Evolutionary conservation across 2,797 vertebrate species (phyloP), one percentile per base, ranked within the genome.

Genomic region (Hydrocynus forskahlii): DNA sequence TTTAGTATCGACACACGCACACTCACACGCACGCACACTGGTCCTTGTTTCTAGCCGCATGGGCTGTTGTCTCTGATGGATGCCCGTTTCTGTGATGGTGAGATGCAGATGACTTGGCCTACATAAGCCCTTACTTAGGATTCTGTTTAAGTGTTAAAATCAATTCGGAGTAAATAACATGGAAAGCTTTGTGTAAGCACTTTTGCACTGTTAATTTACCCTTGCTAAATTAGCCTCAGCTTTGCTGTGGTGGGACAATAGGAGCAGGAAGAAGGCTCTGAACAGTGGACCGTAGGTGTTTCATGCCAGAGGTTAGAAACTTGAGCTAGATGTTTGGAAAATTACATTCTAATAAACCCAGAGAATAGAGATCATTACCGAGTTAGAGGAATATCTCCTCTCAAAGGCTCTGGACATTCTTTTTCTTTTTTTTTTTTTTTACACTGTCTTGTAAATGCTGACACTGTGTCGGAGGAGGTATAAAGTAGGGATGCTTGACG

Each of bases 121-220:
- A 68, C 77, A 83, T 83, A 86, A 86, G 80, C 86, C 82, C 85
- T 87, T 84, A 86, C 80, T 88, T 88, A 82, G 83, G 83, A 86
- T 88, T 88, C 87, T 84, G 81, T 83, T 85, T 86, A 84, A 88
- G 87, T 84, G 83, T 86, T 88, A 82, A 88, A 88, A 88, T 88
- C 87, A 86, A 88, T 88, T 85, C 83, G 75, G 67, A 86, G 87
- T 83, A 88, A 88, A 88, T 88, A 88, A 88, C 75, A 52, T 45
- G 80, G 68, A 86, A 85, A 84, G 83, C 78, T 80, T 80, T 76
- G 80, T 82, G 87, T 84, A 86, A 88, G 87, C 87, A 88, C 87
- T 88, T 88, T 85, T 81, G 57, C 75, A 81, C 81, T 82, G 71
- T 81, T 88, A 86, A 88, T 86, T 88, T 84, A 72, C 45, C 66